Evolutionary conservation across 1,140 invertebrate genomes (phyloP).

Genomic region (Helicoverpa zea): DNA sequence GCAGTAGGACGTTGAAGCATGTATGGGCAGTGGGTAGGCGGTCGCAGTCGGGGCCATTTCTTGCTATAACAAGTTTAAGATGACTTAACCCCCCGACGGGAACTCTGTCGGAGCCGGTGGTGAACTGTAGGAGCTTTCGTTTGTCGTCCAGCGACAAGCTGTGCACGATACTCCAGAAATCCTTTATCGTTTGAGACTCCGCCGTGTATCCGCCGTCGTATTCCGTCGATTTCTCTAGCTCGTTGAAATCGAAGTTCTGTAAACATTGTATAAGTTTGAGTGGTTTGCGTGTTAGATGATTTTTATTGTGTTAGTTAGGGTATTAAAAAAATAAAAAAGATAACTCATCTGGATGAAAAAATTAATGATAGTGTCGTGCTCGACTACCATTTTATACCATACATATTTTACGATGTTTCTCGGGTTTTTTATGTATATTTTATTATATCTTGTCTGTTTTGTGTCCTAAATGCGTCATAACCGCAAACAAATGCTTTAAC

Average conservation of each 20-base stretch:
- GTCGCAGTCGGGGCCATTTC: conserved; percentile 93
- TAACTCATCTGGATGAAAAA: no score
- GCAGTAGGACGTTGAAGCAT: conserved; percentile 97
- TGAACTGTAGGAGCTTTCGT: conserved; percentile 96
- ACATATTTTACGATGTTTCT: no score
- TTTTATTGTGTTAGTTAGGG: no score
- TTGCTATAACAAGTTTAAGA: conserved; percentile 94
- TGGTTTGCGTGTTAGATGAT: no score
- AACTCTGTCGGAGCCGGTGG: conserved; percentile 97
- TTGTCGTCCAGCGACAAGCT: conserved; percentile 94
- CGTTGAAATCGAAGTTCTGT: conserved; percentile 94
- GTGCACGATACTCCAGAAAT: conserved; percentile 99
- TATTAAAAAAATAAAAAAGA: no score
- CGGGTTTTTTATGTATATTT: no score
- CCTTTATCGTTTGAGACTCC: conserved; percentile 93
- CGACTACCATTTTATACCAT: no score
- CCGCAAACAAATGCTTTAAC: no score
- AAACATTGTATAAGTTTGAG: conserved; percentile 44
- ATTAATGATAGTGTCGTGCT: no score
- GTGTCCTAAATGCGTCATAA: no score
- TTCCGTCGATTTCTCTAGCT: conserved; percentile 95
- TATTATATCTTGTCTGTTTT: no score
- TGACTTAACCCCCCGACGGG: conserved; percentile 97
- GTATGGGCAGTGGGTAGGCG: conserved; percentile 96
- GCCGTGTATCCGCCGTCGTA: conserved; percentile 97